Evolutionary conservation across 2,888 invertebrate genomes (phyloP).

Genomic region (Hypsopygia costalis): DNA sequence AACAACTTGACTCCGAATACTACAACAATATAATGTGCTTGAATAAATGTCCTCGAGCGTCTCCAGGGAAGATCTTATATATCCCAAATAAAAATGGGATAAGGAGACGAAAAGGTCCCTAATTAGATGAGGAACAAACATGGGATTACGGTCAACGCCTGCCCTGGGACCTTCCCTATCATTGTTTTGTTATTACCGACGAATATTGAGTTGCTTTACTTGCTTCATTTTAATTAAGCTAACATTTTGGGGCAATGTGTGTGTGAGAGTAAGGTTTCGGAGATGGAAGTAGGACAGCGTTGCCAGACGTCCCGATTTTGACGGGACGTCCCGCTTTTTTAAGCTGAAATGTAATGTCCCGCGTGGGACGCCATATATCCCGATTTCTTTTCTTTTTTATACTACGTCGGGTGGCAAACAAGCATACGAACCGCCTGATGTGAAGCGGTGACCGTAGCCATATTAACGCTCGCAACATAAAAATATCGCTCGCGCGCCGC

Average conservation of each 20-base stretch:
- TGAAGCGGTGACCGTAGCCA: too few relatives aligned
- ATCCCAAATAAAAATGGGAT: slow-evolving; percentile 49
- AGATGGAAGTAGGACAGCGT: too few relatives aligned
- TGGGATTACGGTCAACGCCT: slow-evolving; percentile 51
- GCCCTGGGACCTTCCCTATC: slow-evolving; percentile 31
- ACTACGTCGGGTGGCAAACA: too few relatives aligned
- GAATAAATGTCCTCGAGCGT: background rate
- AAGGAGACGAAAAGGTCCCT: slow-evolving; percentile 47
- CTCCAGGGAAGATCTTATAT: slow-evolving; percentile 27
- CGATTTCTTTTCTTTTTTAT: too few relatives aligned
- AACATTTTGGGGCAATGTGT: background rate
- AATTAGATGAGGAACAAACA: slow-evolving; percentile 66
- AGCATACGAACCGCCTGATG: too few relatives aligned
- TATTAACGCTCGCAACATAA: background rate
- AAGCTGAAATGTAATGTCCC: too few relatives aligned
- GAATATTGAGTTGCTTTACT: slow-evolving; percentile 39
- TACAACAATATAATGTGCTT: background rate
- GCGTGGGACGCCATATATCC: too few relatives aligned
- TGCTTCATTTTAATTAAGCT: slow-evolving; percentile 35
- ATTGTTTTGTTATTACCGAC: slow-evolving; percentile 36
- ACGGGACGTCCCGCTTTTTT: too few relatives aligned
- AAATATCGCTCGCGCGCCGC: too few relatives aligned
- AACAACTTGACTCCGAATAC: background rate
- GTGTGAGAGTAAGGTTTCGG: too few relatives aligned
- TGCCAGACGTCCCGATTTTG: too few relatives aligned